phyloP scores from a whole-genome alignment of 2,113 vertebrate species.

The Myocastor coypus region DNA sequence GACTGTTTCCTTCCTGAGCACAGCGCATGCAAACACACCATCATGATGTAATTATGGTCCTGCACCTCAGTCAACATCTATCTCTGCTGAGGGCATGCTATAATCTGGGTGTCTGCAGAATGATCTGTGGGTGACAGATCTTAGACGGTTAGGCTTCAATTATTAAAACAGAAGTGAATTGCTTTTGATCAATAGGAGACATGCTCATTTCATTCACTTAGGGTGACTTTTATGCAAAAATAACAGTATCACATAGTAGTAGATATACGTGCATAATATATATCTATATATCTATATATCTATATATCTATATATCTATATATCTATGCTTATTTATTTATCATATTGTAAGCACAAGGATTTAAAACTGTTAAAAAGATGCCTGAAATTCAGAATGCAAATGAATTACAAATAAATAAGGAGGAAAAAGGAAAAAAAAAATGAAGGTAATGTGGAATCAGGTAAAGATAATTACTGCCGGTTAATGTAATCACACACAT shows the following conservation, averaged over 20 bases:
- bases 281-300: no score
- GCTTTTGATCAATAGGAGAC: neutral
- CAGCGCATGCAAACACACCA: neutral
- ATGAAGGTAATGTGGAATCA: neutral
- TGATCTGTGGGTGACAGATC: neutral
- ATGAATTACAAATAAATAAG: constrained; percentile 39
- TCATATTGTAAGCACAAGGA: constrained; percentile 5
- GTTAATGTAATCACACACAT: neutral
- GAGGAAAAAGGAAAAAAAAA: neutral
- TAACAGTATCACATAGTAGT: neutral
- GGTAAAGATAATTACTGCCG: neutral
- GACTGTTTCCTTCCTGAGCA: neutral
- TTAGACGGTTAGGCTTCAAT: neutral
- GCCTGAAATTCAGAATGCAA: neutral
- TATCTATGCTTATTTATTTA: constrained; percentile 50
- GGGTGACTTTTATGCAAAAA: constrained; percentile 35
- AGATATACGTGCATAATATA: neutral
- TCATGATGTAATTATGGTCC: neutral
- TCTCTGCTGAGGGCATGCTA: neutral
- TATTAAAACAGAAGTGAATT: constrained; percentile 4
- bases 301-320: no score
- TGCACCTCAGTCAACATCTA: neutral
- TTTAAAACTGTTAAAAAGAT: constrained; percentile 39
- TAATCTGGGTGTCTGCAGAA: constrained; percentile 19
- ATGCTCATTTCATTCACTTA: neutral